Conservation (phyloP, 2,888 invertebrate species). For the Diaperis boleti region DNA sequence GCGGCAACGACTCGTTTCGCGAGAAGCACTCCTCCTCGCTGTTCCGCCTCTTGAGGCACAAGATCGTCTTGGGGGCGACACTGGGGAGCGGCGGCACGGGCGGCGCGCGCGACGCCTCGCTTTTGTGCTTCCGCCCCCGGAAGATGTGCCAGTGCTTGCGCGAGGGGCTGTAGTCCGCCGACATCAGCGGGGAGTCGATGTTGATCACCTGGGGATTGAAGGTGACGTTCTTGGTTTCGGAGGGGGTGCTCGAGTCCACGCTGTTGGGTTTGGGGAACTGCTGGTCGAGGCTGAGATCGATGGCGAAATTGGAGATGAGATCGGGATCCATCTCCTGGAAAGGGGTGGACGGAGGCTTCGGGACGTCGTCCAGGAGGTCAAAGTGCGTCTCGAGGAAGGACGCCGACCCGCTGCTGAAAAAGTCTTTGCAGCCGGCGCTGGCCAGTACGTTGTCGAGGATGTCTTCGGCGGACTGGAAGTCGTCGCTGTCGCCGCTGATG, state of each 20-base stretch:
- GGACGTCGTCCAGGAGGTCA: constrained; percentile 54
- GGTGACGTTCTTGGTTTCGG: constrained; percentile 64
- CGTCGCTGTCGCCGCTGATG: constrained; percentile 57
- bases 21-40: constrained; percentile 52
- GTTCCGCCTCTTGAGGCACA: constrained; percentile 43
- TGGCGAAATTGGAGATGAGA: constrained; percentile 64
- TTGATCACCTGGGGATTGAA: constrained; percentile 65
- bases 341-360: constrained; percentile 28
- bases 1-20: constrained; percentile 70
- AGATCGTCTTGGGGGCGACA: constrained; percentile 50
- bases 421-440: constrained; percentile 63
- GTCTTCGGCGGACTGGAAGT: constrained; percentile 71
- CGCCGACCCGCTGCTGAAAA: constrained; percentile 59
- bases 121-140: constrained; percentile 47
- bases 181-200: constrained; percentile 43
- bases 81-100: constrained; percentile 9
- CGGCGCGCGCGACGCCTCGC: background rate
- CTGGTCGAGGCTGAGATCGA: constrained; percentile 63
- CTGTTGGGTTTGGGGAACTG: constrained; percentile 61
- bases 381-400: constrained; percentile 64
- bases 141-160: constrained; percentile 49
- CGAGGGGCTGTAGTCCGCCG: constrained; percentile 21
- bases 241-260: constrained; percentile 62
- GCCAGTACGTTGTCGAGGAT: constrained; percentile 65
- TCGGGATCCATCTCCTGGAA: constrained; percentile 63